phyloP scores from a whole-genome alignment of 2,888 invertebrate species.

The Spialia ferax region DNA sequence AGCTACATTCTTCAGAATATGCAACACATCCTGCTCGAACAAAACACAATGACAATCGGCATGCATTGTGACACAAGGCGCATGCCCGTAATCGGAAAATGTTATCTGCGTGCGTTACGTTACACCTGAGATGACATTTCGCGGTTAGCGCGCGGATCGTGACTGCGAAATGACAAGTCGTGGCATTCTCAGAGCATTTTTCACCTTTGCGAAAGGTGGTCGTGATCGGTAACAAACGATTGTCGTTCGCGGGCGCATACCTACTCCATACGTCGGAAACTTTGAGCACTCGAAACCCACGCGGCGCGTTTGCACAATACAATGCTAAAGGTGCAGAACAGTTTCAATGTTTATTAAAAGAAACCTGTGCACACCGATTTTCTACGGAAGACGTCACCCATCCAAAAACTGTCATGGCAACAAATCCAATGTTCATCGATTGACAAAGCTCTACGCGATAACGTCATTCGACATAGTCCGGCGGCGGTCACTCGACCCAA shows the following conservation, averaged over 20 bases:
- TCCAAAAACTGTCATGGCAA: conserved; percentile 14
- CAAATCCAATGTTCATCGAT: conserved; percentile 27
- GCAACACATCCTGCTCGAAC: not conserved
- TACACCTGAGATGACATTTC: conserved; percentile 72
- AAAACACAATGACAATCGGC: not conserved
- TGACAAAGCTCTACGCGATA: conserved; percentile 23
- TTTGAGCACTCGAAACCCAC: conserved; percentile 45
- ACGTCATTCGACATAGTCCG: conserved; percentile 21
- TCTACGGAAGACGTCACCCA: conserved; percentile 15
- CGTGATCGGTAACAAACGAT: conserved; percentile 82
- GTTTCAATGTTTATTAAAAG: not conserved
- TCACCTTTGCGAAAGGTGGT: conserved; percentile 81
- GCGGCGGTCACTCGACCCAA: conserved; percentile 26
- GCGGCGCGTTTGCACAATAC: conserved; percentile 59
- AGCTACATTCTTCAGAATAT: not conserved
- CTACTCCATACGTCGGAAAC: conserved; percentile 44
- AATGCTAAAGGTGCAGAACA: conserved; percentile 20
- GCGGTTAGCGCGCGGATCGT: conserved; percentile 62
- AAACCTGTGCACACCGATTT: conserved; percentile 16
- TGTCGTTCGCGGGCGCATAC: conserved; percentile 48
- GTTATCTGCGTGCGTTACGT: conserved; percentile 46
- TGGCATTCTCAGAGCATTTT: conserved; percentile 84
- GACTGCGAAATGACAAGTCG: conserved; percentile 83
- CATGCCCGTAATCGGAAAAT: conserved; percentile 44
- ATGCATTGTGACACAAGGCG: conserved; percentile 40